Percentiles rank a stretch among this genome's conserved stretches.
phyloP scores from a whole-genome alignment of 2,797 vertebrate species.

The Borostomias antarcticus region DNA sequence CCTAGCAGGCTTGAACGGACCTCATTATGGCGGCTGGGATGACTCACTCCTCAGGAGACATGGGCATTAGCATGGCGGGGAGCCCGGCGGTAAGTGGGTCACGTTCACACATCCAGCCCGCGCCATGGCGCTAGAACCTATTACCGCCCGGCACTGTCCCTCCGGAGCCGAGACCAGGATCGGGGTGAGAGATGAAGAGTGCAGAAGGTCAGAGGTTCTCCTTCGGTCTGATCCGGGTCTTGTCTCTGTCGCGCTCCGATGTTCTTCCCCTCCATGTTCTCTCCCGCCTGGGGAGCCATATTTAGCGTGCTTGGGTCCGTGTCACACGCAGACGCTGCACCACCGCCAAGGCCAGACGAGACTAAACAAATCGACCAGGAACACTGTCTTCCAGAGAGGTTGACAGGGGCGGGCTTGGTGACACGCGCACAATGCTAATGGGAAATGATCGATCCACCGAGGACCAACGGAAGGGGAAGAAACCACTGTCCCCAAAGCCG shows the following conservation, averaged over 20 bases:
- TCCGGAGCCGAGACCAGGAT: no score
- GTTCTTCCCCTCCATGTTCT: no score
- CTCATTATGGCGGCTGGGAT: slow-evolving; percentile 57
- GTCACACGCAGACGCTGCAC: no score
- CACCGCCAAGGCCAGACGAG: no score
- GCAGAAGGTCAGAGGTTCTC: slow-evolving; percentile 10
- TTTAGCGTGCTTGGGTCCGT: no score
- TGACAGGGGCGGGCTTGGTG: no score
- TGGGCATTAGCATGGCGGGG: slow-evolving; percentile 34
- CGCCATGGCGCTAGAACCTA: no score
- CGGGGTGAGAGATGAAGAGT: slow-evolving; percentile 36
- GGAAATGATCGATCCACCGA: background rate
- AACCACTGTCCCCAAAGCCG: background rate
- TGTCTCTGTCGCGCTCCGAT: slow-evolving; percentile 21
- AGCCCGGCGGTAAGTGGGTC: slow-evolving; percentile 38
- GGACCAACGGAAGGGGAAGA: background rate
- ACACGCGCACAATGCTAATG: background rate
- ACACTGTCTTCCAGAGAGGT: no score
- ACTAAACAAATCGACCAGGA: background rate
- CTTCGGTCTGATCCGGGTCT: background rate
- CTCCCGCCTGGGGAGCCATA: no score
- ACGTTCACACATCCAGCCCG: slow-evolving; percentile 21
- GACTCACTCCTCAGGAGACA: slow-evolving; percentile 44
- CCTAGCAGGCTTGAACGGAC: slow-evolving; percentile 60
- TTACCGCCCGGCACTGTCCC: no score